Conservation (phyloP, 2,113 vertebrate species). For the Salvator merianae region DNA sequence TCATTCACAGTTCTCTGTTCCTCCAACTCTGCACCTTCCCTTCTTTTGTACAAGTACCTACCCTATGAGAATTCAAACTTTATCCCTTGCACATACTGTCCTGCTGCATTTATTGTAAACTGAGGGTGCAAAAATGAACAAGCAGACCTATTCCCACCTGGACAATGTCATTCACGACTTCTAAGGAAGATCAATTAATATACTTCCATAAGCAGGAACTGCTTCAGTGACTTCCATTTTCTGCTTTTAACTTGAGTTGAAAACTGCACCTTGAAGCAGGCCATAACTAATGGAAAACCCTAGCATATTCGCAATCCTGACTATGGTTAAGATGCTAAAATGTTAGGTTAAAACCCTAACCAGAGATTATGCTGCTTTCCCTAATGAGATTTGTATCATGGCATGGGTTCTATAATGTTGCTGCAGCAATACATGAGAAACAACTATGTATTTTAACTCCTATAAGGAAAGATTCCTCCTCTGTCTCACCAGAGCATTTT, state of each 20-base stretch:
- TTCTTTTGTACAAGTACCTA: not conserved
- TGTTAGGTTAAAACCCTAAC: too few species aligned
- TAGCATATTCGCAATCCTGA: not conserved
- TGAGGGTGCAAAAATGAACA: not conserved
- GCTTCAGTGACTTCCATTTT: not conserved
- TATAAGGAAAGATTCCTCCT: not conserved
- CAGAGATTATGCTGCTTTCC: too few species aligned
- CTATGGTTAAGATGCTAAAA: not conserved
- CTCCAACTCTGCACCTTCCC: not conserved
- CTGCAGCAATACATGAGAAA: too few species aligned
- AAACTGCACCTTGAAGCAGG: not conserved
- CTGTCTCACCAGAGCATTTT: not conserved
- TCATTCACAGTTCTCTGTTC: not conserved
- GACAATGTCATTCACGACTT: not conserved
- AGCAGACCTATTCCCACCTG: not conserved
- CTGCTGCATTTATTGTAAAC: not conserved
- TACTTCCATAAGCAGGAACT: not conserved
- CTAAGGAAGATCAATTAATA: not conserved
- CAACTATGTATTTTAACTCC: too few species aligned
- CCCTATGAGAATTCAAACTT: not conserved
- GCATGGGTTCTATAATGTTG: too few species aligned
- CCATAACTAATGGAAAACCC: not conserved
- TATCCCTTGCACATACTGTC: not conserved
- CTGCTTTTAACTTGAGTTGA: not conserved
- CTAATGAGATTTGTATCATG: too few species aligned